A percentile compares a stretch with the other conserved stretches of the same genome.
These are phyloP conservation scores for Steromphala cineraria DNA, from an alignment of 2,888 invertebrate genomes.

Conservation along the genomic window DNA sequence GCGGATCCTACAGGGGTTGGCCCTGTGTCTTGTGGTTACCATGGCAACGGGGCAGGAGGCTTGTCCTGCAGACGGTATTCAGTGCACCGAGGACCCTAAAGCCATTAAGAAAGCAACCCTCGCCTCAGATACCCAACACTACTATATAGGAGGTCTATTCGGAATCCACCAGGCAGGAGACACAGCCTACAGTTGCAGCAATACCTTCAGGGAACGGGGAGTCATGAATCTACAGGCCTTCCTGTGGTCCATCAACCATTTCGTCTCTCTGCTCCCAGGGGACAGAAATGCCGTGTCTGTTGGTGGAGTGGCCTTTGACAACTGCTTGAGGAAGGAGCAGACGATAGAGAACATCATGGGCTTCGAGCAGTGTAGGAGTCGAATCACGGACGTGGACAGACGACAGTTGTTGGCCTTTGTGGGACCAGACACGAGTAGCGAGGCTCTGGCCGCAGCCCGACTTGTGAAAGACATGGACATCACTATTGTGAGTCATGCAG, in stretches of 20 bases:
- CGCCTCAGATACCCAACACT: slow-evolving; percentile 38
- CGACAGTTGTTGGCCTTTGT: slow-evolving; percentile 62
- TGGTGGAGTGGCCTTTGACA: slow-evolving; percentile 69
- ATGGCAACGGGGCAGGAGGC: slow-evolving; percentile 37
- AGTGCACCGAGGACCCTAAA: neutral
- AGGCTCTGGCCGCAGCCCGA: slow-evolving; percentile 48
- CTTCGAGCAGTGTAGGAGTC: slow-evolving; percentile 61
- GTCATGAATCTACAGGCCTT: slow-evolving; percentile 74
- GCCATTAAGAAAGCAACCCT: neutral
- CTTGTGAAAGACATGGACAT: slow-evolving; percentile 78
- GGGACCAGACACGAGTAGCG: slow-evolving; percentile 59
- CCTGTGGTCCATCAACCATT: slow-evolving; percentile 71
- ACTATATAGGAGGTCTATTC: slow-evolving; percentile 68
- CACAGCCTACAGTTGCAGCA: slow-evolving; percentile 49
- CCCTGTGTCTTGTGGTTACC: neutral
- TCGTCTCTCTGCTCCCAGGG: slow-evolving; percentile 22
- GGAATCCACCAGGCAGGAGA: slow-evolving; percentile 54
- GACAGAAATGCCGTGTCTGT: slow-evolving; percentile 38
- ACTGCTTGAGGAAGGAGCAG: slow-evolving; percentile 52
- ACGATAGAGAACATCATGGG: slow-evolving; percentile 58
- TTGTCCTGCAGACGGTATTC: slow-evolving; percentile 28
- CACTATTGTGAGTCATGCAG: slow-evolving; percentile 75
- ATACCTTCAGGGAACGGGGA: slow-evolving; percentile 49
- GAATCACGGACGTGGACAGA: slow-evolving; percentile 48
- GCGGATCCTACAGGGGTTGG: neutral